Conservation (phyloP, 2,797 vertebrate species). For the Anguilla megastoma region DNA sequence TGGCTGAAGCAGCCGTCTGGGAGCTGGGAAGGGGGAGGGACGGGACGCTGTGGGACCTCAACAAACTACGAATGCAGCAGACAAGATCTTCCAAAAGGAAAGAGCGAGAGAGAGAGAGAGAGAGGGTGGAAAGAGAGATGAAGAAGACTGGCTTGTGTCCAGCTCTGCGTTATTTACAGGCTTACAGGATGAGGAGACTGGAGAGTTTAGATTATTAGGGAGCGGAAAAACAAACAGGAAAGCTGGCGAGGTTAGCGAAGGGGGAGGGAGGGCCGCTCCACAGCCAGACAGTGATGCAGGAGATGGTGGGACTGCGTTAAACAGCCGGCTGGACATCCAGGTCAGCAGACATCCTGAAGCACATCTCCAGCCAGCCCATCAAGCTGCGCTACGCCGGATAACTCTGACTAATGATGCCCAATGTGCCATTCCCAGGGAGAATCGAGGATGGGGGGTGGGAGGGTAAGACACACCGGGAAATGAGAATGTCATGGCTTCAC, state of each 20-base stretch:
- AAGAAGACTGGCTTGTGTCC: not conserved
- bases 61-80: not conserved
- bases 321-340: conserved; percentile 29
- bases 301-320: conserved; percentile 24
- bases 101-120: not conserved
- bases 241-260: not conserved
- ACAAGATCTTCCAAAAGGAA: not conserved
- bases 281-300: conserved; percentile 19
- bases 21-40: not conserved
- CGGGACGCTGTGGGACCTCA: not conserved
- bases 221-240: not conserved
- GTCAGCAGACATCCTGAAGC: conserved; percentile 27
- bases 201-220: not conserved
- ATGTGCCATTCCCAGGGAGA: not conserved
- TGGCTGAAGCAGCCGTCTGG: not conserved
- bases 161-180: not conserved
- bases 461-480: not conserved
- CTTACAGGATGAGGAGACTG: not conserved
- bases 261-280: not conserved
- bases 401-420: conserved; percentile 23
- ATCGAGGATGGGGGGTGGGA: not conserved
- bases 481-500: not conserved
- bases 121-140: not conserved
- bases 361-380: conserved; percentile 11
- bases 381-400: not conserved